These are phyloP conservation scores for Drosophila meridionalis DNA, from an alignment of 2,888 invertebrate species.

Conservation along the genomic window DNA sequence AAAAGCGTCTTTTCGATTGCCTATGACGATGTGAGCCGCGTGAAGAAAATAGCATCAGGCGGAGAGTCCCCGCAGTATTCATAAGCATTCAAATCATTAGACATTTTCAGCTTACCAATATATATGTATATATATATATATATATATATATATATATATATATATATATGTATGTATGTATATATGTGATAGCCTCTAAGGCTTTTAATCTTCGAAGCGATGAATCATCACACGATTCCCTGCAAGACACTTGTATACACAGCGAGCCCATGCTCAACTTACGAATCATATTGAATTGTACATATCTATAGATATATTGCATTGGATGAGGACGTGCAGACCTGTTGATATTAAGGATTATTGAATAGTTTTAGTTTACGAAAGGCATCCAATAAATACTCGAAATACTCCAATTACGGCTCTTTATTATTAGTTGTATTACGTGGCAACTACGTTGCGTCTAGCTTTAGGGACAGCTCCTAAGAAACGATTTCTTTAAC, in stretches of 20 bases:
- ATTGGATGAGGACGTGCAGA: not conserved
- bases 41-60: conserved; percentile 92
- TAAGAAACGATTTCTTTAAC: not conserved
- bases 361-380: conserved; percentile 53
- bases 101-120: conserved; percentile 27
- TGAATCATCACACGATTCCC: conserved; percentile 42
- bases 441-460: not conserved
- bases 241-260: conserved; percentile 25
- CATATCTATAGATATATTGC: conserved; percentile 1
- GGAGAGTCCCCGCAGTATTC: conserved; percentile 90
- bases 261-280: conserved; percentile 5
- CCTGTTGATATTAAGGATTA: conserved; percentile 29
- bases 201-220: conserved; percentile 63
- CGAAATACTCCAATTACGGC: not conserved
- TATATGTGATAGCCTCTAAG: conserved; percentile 75
- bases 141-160: conserved; percentile 43
- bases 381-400: conserved; percentile 16
- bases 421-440: not conserved
- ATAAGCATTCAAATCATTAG: conserved; percentile 51
- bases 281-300: conserved; percentile 12
- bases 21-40: conserved; percentile 93
- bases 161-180: conserved; percentile 48
- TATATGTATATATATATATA: conserved; percentile 14
- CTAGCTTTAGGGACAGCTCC: not conserved
- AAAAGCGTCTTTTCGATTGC: conserved; percentile 97